Conservation (phyloP, 1,140 invertebrate genomes). For the Magallana gigas region DNA sequence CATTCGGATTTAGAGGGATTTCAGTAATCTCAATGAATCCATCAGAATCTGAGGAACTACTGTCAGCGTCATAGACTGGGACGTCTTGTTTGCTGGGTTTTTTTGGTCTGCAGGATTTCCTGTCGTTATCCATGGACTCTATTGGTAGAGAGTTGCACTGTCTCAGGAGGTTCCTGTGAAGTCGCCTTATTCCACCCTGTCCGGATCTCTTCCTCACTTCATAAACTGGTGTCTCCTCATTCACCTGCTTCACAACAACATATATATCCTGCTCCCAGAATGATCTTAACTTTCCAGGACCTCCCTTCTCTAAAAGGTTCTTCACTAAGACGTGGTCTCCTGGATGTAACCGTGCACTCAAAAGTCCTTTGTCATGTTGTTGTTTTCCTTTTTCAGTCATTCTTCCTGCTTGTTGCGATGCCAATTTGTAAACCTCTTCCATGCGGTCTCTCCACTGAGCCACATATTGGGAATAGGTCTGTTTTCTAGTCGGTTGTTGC, state of each 20-base stretch:
- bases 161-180: constrained; percentile 25
- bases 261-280: no score
- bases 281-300: no score
- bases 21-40: not conserved
- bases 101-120: not conserved
- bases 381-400: not conserved
- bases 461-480: constrained; percentile 20
- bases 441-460: not conserved
- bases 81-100: not conserved
- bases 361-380: not conserved
- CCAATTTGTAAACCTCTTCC: constrained; percentile 12
- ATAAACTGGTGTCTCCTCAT: not conserved
- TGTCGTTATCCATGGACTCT: not conserved
- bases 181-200: constrained; percentile 20
- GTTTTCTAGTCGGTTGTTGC: not conserved
- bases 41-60: not conserved
- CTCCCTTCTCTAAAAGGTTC: no score
- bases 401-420: not conserved
- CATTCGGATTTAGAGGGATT: not conserved
- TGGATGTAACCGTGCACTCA: not conserved
- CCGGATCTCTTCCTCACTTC: not conserved
- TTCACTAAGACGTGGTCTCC: not conserved
- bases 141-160: constrained; percentile 7
- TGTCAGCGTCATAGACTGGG: constrained; percentile 7
- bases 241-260: no score